phyloP scores from a whole-genome alignment of 2,113 vertebrate species.

The Spheniscus mendiculus region DNA sequence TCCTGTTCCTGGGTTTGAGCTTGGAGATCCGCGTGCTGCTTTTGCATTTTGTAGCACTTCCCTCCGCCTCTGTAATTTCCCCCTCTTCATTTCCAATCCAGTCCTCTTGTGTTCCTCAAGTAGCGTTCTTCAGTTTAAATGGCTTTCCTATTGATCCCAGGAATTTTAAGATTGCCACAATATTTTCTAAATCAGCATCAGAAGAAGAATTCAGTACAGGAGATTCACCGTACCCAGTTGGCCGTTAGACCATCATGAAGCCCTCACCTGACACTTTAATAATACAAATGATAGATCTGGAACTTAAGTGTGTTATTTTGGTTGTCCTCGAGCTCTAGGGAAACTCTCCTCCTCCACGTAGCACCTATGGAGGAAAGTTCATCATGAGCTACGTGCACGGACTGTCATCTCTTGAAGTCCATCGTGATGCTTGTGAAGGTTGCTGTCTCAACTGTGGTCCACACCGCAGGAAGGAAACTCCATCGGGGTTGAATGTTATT shows the following conservation, averaged over 20 bases:
- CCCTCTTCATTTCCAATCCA: not conserved
- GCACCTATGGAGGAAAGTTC: not conserved
- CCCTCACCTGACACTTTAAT: not conserved
- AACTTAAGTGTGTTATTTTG: no score
- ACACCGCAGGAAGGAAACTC: not conserved
- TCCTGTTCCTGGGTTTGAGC: not conserved
- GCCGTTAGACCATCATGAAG: fast-evolving
- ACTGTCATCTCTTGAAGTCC: not conserved
- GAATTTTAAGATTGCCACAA: not conserved
- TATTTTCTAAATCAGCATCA: not conserved
- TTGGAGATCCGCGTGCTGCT: not conserved
- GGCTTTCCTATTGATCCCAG: not conserved
- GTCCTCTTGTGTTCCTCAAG: not conserved
- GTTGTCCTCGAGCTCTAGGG: not conserved
- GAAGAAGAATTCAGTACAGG: not conserved
- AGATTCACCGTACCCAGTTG: not conserved
- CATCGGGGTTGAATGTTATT: not conserved
- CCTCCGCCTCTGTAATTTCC: not conserved
- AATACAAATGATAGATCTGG: no score
- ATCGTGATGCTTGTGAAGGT: not conserved
- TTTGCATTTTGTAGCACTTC: not conserved
- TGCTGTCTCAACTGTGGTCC: not conserved
- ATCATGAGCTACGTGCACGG: not conserved
- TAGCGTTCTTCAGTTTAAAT: not conserved
- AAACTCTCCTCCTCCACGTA: not conserved